Percentiles rank a stretch among this genome's conserved stretches.
Conservation (phyloP, 2,888 invertebrate species). For the Orthosia incerta region DNA sequence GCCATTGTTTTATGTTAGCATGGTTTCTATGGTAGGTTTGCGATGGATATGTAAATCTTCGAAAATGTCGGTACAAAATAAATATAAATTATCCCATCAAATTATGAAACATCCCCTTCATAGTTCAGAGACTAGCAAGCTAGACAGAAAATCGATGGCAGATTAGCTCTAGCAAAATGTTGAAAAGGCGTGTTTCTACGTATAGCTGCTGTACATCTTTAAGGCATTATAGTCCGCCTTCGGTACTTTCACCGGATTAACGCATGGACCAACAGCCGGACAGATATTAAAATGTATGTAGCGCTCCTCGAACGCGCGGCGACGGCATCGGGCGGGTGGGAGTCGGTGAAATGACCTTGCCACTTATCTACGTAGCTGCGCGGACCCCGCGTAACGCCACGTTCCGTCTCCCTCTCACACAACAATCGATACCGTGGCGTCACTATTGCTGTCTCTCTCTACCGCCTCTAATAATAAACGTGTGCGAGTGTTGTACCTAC, state of each 20-base stretch:
- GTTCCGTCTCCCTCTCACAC: conserved; percentile 76
- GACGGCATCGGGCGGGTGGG: conserved; percentile 60
- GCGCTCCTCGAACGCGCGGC: conserved; percentile 43
- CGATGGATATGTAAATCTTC: background rate
- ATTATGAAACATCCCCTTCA: background rate
- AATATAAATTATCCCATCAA: background rate
- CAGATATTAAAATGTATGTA: conserved; percentile 66
- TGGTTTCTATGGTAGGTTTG: conserved; percentile 8
- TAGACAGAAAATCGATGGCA: background rate
- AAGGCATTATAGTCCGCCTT: conserved; percentile 26
- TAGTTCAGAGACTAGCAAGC: background rate
- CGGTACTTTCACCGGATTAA: conserved; percentile 71
- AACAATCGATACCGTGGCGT: conserved; percentile 78
- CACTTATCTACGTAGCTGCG: conserved; percentile 81
- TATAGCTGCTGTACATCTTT: conserved; percentile 12
- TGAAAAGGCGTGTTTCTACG: conserved; percentile 7
- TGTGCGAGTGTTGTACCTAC: conserved; percentile 63
- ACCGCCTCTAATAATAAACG: conserved; percentile 84
- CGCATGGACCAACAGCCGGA: conserved; percentile 49
- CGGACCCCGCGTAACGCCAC: conserved; percentile 74
- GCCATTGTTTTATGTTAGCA: conserved; percentile 10
- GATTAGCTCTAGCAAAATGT: background rate
- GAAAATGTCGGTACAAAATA: conserved; percentile 7
- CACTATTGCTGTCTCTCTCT: conserved; percentile 75
- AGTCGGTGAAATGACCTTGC: conserved; percentile 85